Base-by-base conservation (phyloP, 2,797 vertebrate species). In the Hirundo rustica region DNA sequence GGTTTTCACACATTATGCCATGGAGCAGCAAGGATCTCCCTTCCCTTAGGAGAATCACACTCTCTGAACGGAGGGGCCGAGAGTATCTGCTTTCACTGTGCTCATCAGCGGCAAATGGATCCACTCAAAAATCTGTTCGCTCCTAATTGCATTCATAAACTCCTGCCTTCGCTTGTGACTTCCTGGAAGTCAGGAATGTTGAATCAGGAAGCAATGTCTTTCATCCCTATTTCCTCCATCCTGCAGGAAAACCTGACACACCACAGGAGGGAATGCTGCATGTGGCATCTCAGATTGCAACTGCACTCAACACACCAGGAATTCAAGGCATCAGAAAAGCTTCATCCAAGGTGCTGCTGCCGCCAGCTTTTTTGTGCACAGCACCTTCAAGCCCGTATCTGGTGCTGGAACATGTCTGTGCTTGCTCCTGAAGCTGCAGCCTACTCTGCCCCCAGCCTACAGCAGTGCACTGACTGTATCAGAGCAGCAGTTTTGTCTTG, bases 391-490 rank as follows among this genome's bases (percentile, higher is more conserved):
- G 45, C 76, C 81, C 54, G 11, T 51, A 32, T 27, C 67, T 62
- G 73, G 23, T 57, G 55, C 91, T 86, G 44, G 38, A 85, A 87
- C 74, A 1, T 29, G 95, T 6, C 79, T 57, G 42, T 40, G n/a
- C 96, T 84, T 92, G 96, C 20, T 85, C 45, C 66, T 19, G 40
- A 36, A 85, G n/a, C 85, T 66, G 40, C 16, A 14, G 67, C 80
- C 64, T 42, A 36, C 55, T 60, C 79, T 74, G 92, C 90, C 88
- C 75, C 81, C 71, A 96, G 61, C 89, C 95, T 72, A 30, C 26
- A 70, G 78, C 72, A 66, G 11, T 25, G 76, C 61, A 47, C 32
- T 82, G 50, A 67, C 3, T 21, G 0, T 55, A 76, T 61, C 74
- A 73, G 70, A 79, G 40, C 73, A 85, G 85, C 50, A 95, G 75